Evolutionary conservation across 2,797 vertebrate species (phyloP), one percentile per base, ranked within the genome.

Genomic region (Euphonia xanthogaster): DNA sequence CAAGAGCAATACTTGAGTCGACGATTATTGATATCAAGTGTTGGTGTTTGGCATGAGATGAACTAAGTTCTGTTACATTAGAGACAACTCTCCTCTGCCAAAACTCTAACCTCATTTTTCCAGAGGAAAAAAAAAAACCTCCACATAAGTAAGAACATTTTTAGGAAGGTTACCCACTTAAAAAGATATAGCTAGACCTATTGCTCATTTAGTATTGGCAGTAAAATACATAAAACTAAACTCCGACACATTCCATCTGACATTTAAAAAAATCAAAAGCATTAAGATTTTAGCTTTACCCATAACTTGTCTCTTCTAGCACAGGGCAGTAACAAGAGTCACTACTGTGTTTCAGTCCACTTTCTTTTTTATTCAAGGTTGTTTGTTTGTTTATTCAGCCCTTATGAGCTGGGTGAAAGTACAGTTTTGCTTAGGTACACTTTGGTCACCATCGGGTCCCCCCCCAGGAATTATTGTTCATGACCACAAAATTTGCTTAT

Each of bases 341-440:
- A 61, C 61, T 25, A 58, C 40, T 0, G 6, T 47, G 57, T 30
- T 82, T 61, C 50, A 14, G 42, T 51, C 12, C 44, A 42, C 33
- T 83, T 91, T 94, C 45, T 92, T 89, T 93, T 94, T 92, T 77
- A 92, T 87, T 72, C 75, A 68, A 77, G 22, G 23, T 57, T 95
- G 81, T 80, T 92, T 96, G 74, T 96, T 97, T 96, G 81, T 96
- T 97, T 96, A 92, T 85, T 87, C 78, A 96, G 78, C 54, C 65
- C 31, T 58, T 89, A 83, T 10, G 42, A 87, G 77, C 39, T 45
- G 77, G 40, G 92, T 75, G 44, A 95, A 95, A 94, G 81, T 35
- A 93, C 10, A 1, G 54, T 68, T 92, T 82, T 93, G 84, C 92
- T 93, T 92, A 67, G 85, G 90, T 92, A 96, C 58, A 50, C 61